These are phyloP conservation scores for Platyrinchus mystaceus DNA, from an alignment of 2,797 vertebrate species.

Conservation along the genomic window DNA sequence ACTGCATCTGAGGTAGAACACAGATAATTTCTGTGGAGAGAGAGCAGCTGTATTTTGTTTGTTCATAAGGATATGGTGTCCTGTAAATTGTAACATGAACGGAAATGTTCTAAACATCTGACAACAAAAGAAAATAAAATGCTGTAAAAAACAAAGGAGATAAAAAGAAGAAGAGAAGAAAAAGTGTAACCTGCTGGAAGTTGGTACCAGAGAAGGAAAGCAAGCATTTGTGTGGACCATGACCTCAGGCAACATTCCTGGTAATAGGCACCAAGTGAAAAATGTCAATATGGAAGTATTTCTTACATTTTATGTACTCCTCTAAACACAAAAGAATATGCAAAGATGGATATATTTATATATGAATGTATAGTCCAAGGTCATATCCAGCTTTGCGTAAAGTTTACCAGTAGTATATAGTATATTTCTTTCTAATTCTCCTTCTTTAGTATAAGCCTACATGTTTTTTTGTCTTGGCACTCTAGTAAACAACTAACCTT, in stretches of 20 bases:
- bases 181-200: background rate
- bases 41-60: background rate
- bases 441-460: constrained; percentile 30
- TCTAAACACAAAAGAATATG: background rate
- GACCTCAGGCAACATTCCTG: background rate
- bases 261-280: background rate
- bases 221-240: background rate
- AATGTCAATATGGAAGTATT: background rate
- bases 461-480: constrained; percentile 71
- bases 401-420: background rate
- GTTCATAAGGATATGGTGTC: background rate
- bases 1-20: background rate
- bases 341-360: background rate
- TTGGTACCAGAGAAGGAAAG: background rate
- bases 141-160: background rate
- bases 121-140: background rate
- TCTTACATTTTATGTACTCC: background rate
- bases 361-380: background rate
- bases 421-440: constrained; percentile 10
- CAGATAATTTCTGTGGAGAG: background rate
- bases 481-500: constrained; percentile 59
- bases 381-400: background rate
- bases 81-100: background rate
- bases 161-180: background rate
- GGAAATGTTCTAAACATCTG: background rate